These are phyloP conservation scores for Periphyllus acericola DNA, from an alignment of 2,888 invertebrate species.

Conservation along the genomic window DNA sequence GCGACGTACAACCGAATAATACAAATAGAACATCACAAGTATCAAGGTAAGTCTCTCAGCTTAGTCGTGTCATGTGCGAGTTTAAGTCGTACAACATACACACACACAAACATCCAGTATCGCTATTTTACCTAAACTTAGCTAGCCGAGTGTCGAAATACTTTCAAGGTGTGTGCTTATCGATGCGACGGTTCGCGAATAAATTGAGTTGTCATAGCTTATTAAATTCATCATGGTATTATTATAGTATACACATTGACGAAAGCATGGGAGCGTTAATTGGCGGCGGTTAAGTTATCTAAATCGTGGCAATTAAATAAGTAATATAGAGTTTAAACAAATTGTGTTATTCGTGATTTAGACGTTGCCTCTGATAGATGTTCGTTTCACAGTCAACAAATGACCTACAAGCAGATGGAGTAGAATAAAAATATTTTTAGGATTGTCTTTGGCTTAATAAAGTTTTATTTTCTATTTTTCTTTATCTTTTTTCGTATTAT, in stretches of 20 bases:
- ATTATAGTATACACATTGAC: constrained; percentile 12
- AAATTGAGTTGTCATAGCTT: constrained; percentile 8
- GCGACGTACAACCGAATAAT: background rate
- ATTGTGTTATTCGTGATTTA: background rate
- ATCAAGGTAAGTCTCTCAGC: background rate
- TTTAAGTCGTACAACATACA: background rate
- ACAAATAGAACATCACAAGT: background rate
- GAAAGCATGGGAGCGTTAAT: background rate
- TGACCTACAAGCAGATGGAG: background rate
- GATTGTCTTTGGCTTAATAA: background rate
- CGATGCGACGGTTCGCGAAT: background rate
- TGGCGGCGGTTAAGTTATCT: background rate
- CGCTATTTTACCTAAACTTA: too few species aligned
- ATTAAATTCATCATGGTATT: constrained; percentile 16
- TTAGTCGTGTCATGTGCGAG: background rate
- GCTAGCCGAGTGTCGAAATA: background rate
- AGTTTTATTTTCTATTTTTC: too few species aligned
- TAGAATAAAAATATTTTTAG: background rate
- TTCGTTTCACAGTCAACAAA: constrained; percentile 2
- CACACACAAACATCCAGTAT: too few species aligned
- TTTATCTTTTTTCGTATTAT: too few species aligned
- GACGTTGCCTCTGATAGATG: background rate
- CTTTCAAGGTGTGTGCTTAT: background rate
- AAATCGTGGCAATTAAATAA: constrained; percentile 23
- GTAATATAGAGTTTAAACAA: constrained; percentile 29